These are phyloP conservation scores for Steinernema khuongi DNA, from an alignment of 1,140 invertebrate genomes.

Conservation along the genomic window DNA sequence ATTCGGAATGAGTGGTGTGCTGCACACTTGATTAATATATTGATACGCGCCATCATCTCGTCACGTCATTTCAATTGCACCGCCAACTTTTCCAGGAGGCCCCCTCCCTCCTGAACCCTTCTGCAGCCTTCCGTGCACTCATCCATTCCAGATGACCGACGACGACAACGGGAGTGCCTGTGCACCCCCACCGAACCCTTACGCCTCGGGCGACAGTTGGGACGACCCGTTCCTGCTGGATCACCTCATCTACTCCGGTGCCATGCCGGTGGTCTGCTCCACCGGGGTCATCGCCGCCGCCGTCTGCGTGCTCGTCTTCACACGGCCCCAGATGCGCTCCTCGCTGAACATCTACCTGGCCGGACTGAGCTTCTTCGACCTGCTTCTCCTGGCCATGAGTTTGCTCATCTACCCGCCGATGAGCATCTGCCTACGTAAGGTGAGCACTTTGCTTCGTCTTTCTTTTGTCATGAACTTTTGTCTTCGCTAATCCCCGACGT, in stretches of 20 bases:
- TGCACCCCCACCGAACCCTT: background rate
- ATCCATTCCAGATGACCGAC: background rate
- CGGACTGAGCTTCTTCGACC: conserved; percentile 53
- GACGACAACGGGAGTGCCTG: background rate
- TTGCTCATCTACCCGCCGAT: conserved; percentile 56
- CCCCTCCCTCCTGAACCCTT: background rate
- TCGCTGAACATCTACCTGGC: conserved; percentile 57
- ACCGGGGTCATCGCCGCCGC: background rate
- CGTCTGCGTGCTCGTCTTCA: background rate
- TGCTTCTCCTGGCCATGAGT: conserved; percentile 48
- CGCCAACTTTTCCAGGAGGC: background rate
- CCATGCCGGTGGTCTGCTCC: background rate
- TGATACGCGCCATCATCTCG: background rate
- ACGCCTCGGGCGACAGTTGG: background rate
- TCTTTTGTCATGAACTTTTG: background rate
- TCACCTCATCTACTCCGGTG: conserved; percentile 8
- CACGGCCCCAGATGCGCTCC: conserved; percentile 29
- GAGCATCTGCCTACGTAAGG: conserved; percentile 47
- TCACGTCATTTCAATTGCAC: background rate
- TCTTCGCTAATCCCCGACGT: too few relatives aligned
- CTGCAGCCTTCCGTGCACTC: background rate
- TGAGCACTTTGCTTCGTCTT: conserved; percentile 19
- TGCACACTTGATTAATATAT: conserved; percentile 12
- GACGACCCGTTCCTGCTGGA: conserved; percentile 5
- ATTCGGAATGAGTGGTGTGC: background rate